Percentiles rank a stretch among this genome's conserved stretches.
phyloP scores from a whole-genome alignment of 1,140 invertebrate genomes.

The Periplaneta americana region DNA sequence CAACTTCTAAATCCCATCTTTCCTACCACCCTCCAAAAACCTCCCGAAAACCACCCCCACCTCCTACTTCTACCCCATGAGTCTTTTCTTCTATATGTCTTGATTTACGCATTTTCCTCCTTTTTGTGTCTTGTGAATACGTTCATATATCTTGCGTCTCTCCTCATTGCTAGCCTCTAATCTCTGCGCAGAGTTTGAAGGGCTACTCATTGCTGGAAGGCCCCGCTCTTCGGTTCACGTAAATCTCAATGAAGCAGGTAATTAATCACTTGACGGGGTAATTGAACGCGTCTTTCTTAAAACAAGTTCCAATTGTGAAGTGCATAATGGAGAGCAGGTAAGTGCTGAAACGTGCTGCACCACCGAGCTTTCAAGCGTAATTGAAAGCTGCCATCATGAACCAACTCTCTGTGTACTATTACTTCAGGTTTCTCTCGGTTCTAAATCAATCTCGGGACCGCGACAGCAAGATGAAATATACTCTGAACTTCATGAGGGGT shows the following conservation, averaged over 20 bases:
- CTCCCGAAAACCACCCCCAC: too few species aligned
- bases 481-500: too few species aligned
- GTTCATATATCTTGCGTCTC: background rate
- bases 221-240: background rate
- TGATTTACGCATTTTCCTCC: slow-evolving; percentile 11
- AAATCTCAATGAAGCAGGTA: background rate
- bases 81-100: slow-evolving; percentile 1
- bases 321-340: background rate
- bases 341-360: background rate
- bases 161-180: background rate
- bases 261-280: background rate
- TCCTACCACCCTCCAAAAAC: background rate
- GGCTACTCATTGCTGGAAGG: background rate
- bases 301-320: background rate
- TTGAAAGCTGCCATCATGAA: too few species aligned
- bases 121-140: background rate
- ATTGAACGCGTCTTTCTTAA: background rate
- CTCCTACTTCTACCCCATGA: background rate
- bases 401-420: background rate
- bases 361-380: background rate
- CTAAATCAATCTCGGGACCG: too few species aligned
- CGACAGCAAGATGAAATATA: too few species aligned
- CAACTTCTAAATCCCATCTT: background rate
- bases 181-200: background rate
- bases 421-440: background rate